phyloP scores from a whole-genome alignment of 2,888 invertebrate genomes.

The Parasteatoda lunata region DNA sequence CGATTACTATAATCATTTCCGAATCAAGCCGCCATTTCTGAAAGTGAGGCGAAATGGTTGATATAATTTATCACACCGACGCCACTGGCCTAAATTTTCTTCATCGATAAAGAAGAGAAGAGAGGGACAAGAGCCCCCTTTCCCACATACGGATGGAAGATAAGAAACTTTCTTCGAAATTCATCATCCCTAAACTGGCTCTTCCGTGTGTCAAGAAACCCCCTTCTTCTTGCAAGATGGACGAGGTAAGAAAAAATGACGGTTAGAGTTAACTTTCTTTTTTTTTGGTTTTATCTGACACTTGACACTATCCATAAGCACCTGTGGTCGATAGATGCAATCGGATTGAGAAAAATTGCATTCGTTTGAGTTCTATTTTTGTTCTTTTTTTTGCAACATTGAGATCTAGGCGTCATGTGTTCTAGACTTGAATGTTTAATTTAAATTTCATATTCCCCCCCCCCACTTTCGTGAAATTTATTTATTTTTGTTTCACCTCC shows the following conservation, averaged over 20 bases:
- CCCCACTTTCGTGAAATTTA: not conserved
- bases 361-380: constrained; percentile 8
- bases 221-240: constrained; percentile 19
- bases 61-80: constrained; percentile 23
- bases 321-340: constrained; percentile 51
- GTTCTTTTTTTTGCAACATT: not conserved
- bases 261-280: constrained; percentile 8
- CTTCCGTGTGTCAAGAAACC: constrained; percentile 33
- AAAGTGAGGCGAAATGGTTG: not conserved
- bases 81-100: constrained; percentile 29
- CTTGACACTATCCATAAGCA: constrained; percentile 45
- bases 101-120: constrained; percentile 24
- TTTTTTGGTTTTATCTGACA: constrained; percentile 14
- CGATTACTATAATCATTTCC: constrained; percentile 25
- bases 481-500: not conserved
- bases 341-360: constrained; percentile 9
- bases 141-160: not conserved
- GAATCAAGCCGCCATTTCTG: not conserved
- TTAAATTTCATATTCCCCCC: constrained; percentile 25
- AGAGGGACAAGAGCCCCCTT: not conserved
- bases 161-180: constrained; percentile 45
- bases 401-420: constrained; percentile 15
- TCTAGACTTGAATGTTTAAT: constrained; percentile 26
- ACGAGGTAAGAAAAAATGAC: constrained; percentile 24
- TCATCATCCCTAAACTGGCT: constrained; percentile 48